Evolutionary conservation across 2,797 vertebrate genomes (phyloP), one percentile per base, ranked within the genome.

Genomic region (Coreius guichenoti): DNA sequence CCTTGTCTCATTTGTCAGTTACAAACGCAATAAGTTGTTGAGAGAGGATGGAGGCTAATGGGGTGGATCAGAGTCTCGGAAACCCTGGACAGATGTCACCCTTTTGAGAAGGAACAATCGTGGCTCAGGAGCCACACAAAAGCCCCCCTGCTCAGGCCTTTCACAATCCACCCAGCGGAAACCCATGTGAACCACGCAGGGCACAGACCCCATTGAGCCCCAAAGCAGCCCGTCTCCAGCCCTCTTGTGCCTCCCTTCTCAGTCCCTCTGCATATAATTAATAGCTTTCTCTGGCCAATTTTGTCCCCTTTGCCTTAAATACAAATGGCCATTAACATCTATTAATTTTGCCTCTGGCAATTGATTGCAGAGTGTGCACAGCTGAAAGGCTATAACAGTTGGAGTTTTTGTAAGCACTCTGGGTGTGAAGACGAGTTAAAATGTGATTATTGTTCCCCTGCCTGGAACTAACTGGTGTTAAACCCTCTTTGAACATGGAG

Each of bases 321-420:
- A 94, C 92, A 94, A 93, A 91, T 79, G 85, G 83, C 93, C 93
- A 95, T 95, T 95, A 96, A 92, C 94, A 92, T 93, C 93, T 90
- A 95, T 95, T 95, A 94, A 95, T 94, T 95, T 92, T 80, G 94
- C 95, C 94, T 94, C 92, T 92, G 93, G 95, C 94, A 92, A 91
- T 94, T 93, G 84, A 92, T 92, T 91, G 89, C 89, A 91, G 86
- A 91, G 90, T 88, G 90, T 84, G 88, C 73, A 26, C 63, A 54
- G 3, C 91, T 95, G 93, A 95, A 95, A 94, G 91, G 90, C 87
- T 90, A 92, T 91, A 95, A 92, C 89, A 91, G 92, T 92, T 93
- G 90, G 93, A 92, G 92, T 91, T 88, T 92, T 94, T 94, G 92
- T 94, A 88, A 77, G 90, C 73, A 81, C 82, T 86, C 82, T 45